phyloP scores from a whole-genome alignment of 2,888 invertebrate species.

The Stratiomys singularior region DNA sequence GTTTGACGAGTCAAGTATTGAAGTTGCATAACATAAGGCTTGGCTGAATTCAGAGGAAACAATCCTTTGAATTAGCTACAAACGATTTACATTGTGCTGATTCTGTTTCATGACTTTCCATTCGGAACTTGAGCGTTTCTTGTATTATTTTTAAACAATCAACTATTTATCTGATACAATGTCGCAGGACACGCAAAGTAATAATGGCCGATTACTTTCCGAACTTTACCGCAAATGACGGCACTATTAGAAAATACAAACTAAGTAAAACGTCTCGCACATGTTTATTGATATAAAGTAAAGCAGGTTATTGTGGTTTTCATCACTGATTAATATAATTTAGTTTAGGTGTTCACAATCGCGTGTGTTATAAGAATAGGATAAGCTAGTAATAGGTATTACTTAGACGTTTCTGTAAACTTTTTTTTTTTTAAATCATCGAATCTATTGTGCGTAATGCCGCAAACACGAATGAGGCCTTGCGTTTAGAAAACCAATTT shows the following conservation, averaged over 20 bases:
- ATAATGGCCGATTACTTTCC: neutral
- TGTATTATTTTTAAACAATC: too few relatives aligned
- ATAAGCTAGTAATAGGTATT: too few relatives aligned
- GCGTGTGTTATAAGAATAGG: too few relatives aligned
- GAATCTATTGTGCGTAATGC: neutral
- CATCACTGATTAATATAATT: too few relatives aligned
- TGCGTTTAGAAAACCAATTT: neutral
- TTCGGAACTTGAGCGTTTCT: too few relatives aligned
- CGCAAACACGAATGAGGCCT: neutral
- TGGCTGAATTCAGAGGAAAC: neutral
- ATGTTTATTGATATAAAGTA: too few relatives aligned
- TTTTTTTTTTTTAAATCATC: too few relatives aligned
- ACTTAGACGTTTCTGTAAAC: too few relatives aligned
- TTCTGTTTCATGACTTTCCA: neutral
- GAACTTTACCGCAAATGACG: neutral
- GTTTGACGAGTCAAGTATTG: conserved; percentile 31
- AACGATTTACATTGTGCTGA: neutral
- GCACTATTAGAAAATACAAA: neutral
- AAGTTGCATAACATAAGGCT: conserved; percentile 23
- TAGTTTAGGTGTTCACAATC: too few relatives aligned
- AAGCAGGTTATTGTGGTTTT: too few relatives aligned
- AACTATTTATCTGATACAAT: neutral
- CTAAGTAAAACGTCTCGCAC: too few relatives aligned
- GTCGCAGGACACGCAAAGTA: neutral
- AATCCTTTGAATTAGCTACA: neutral